A percentile compares a stretch with the other conserved stretches of the same genome.
Evolutionary conservation across 2,888 invertebrate species (phyloP).

Genomic region (Congeria kusceri): DNA sequence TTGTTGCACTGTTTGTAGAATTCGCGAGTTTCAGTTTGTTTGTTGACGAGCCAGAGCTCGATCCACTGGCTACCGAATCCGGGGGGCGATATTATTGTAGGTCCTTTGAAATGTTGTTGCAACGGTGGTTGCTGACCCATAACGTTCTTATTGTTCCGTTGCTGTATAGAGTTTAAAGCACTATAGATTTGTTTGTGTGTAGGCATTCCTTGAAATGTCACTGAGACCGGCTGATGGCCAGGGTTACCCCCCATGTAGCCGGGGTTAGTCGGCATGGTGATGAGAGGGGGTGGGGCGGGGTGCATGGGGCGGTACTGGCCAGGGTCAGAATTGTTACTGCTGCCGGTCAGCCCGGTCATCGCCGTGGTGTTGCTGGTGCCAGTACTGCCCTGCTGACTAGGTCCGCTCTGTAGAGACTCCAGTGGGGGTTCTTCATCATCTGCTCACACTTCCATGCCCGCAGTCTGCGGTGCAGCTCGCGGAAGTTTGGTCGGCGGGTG

Average conservation of each 20-base stretch:
- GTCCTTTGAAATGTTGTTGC: constrained; percentile 65
- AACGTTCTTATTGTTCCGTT: constrained; percentile 61
- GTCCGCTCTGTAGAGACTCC: constrained; percentile 79
- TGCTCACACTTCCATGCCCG: constrained; percentile 88
- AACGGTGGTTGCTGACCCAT: constrained; percentile 33
- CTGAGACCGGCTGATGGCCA: constrained; percentile 56
- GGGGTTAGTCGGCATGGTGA: constrained; percentile 59
- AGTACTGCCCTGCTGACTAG: constrained; percentile 85
- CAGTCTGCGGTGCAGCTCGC: constrained; percentile 94
- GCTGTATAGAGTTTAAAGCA: constrained; percentile 66
- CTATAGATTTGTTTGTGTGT: constrained; percentile 64
- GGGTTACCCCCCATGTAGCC: constrained; percentile 11
- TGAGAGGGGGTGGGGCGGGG: constrained; percentile 50
- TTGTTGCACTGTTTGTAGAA: constrained; percentile 58
- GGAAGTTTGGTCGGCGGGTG: constrained; percentile 95
- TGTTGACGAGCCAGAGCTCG: constrained; percentile 72
- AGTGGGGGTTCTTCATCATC: constrained; percentile 78
- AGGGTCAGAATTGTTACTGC: constrained; percentile 79
- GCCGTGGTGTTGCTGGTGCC: constrained; percentile 87
- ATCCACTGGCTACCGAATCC: constrained; percentile 81
- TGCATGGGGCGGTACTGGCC: constrained; percentile 53
- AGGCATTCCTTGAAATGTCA: constrained; percentile 67
- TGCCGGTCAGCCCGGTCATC: constrained; percentile 85
- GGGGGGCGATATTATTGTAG: constrained; percentile 79
- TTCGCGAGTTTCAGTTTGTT: constrained; percentile 63